Evolutionary conservation across 1,140 invertebrate genomes (phyloP).

Genomic region (Trachymyrmex septentrionalis): DNA sequence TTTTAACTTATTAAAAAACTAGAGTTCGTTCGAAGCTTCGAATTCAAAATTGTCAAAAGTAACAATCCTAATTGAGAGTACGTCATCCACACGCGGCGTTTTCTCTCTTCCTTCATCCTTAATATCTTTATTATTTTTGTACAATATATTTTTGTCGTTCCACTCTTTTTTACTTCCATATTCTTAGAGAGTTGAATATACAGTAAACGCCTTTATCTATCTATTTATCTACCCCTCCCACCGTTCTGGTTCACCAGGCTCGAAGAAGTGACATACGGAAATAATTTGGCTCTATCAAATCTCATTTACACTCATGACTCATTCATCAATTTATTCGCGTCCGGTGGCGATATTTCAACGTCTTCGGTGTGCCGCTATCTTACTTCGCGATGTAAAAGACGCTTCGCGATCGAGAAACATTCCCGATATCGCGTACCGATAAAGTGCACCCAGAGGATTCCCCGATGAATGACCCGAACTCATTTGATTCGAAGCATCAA

Average conservation of each 20-base stretch:
- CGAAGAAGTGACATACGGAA: constrained; percentile 74
- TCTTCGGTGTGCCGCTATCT: constrained; percentile 62
- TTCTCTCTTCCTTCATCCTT: no score
- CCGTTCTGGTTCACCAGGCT: constrained; percentile 46
- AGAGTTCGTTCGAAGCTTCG: no score
- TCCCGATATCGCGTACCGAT: not conserved
- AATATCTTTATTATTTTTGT: no score
- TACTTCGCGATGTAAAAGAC: constrained; percentile 68
- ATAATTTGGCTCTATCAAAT: constrained; percentile 82
- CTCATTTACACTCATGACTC: constrained; percentile 81
- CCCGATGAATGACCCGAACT: not conserved
- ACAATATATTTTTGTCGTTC: no score
- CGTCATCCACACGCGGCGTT: no score
- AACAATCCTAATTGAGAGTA: no score
- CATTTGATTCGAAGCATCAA: not conserved
- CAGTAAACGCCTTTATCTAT: no score
- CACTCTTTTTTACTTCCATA: no score
- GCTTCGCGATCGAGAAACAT: not conserved
- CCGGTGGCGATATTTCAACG: constrained; percentile 74
- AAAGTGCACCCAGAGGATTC: not conserved
- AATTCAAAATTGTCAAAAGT: no score
- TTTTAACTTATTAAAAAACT: no score
- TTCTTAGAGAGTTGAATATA: no score
- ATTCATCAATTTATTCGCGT: constrained; percentile 79
- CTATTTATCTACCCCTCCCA: no score